phyloP scores from a whole-genome alignment of 2,113 vertebrate genomes.

The Otolemur garnettii region DNA sequence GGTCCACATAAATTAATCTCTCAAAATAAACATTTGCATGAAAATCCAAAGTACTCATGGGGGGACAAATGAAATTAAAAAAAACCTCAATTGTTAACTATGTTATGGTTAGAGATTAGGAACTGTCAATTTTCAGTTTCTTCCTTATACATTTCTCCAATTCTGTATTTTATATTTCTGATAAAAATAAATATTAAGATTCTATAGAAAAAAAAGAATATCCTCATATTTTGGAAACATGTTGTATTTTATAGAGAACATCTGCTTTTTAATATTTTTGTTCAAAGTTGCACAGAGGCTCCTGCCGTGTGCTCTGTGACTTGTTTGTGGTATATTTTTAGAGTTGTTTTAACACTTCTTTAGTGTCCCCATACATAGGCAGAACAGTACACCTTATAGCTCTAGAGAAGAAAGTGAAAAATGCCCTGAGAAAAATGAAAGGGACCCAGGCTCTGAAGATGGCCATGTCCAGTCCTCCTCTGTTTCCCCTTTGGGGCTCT shows the following conservation, averaged over 20 bases:
- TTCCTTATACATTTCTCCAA: background rate
- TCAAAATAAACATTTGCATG: background rate
- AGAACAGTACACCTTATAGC: background rate
- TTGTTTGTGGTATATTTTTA: background rate
- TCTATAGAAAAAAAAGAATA: background rate
- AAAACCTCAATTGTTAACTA: background rate
- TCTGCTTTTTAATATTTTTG: slow-evolving; percentile 5
- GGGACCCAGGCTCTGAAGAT: background rate
- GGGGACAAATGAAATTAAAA: background rate
- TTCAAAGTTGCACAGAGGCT: background rate
- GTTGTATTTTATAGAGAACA: background rate
- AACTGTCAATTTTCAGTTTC: background rate
- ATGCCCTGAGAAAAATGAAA: background rate
- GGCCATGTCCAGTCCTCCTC: too few species aligned
- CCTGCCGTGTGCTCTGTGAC: background rate
- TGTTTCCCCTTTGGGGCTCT: too few species aligned
- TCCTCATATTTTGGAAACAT: background rate
- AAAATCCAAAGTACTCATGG: background rate
- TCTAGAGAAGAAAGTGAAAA: background rate
- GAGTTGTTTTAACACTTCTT: background rate
- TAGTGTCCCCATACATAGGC: background rate
- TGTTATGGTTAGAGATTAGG: too few species aligned
- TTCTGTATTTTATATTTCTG: background rate
- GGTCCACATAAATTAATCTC: background rate
- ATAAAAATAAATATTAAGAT: background rate